phyloP scores from a whole-genome alignment of 2,888 invertebrate species.

The Carabus problematicus region DNA sequence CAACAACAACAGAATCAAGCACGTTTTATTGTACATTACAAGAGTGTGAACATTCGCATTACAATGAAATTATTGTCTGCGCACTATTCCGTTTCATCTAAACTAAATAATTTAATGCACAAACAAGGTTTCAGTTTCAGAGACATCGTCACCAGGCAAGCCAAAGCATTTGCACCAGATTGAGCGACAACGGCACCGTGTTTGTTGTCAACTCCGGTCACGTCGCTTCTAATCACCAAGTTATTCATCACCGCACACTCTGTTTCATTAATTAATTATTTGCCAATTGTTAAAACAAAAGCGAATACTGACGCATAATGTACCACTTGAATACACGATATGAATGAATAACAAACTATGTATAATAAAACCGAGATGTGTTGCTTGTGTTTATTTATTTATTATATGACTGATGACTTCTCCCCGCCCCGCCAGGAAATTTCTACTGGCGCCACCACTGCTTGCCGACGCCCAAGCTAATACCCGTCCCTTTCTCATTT shows the following conservation, averaged over 20 bases:
- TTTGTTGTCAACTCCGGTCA: constrained; percentile 15
- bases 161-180: background rate
- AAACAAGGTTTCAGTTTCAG: no score
- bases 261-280: constrained; percentile 34
- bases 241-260: background rate
- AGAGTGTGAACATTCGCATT: no score
- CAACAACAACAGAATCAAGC: no score
- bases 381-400: constrained; percentile 34
- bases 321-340: constrained; percentile 23
- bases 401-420: background rate
- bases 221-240: constrained; percentile 31
- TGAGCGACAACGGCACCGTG: no score
- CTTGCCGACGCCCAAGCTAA: constrained; percentile 9
- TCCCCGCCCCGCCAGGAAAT: background rate
- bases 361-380: constrained; percentile 37
- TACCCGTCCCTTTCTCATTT: background rate
- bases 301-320: constrained; percentile 28
- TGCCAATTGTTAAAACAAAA: constrained; percentile 19
- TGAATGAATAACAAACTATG: constrained; percentile 16
- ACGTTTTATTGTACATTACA: no score
- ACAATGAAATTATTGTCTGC: no score
- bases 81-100: no score
- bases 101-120: no score
- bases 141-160: background rate
- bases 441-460: constrained; percentile 28